Evolutionary conservation across 2,797 vertebrate genomes (phyloP), one percentile per base, ranked within the genome.

Genomic region (Orestias chungarensis): DNA sequence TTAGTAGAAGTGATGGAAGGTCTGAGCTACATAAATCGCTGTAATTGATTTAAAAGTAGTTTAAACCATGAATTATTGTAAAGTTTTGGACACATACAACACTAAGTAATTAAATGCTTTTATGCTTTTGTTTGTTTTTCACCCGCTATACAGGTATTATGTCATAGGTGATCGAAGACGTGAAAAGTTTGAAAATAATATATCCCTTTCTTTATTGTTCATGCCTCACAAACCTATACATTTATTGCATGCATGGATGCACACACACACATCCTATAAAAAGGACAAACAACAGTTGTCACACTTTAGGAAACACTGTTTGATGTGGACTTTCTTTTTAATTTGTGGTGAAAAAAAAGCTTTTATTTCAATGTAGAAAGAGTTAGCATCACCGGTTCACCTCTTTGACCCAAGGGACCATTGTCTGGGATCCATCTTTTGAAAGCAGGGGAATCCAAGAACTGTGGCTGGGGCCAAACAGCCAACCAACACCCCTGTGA

Each of bases 381-480:
- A 64, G 59, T 68, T 0, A 0, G n/a, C 52, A 57, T 52, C 47
- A 78, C 8, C 66, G 52, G 23, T 73, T 80, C 78, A 38, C 57
- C 49, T 82, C 38, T 76, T 66, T 82, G 65, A 83, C 68, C 69
- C 69, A 15, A 23, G 52, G 75, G 76, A 80, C 6, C 2, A 18
- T 23, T 68, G 55, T 64, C 71, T 35, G 14, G 43, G 61, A 74
- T 79, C 66, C 68, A 59, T 78, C 59, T 68, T 54, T 70, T 71
- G 68, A 79, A 73, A 74, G 66, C 33, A 65, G 52, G 71, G 73
- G 82, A 77, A 90, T 82, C 70, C 76, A 64, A 85, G 72, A 66
- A 78, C 77, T 80, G 75, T 80, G 79, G 84, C 80, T 85, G 85
- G 47, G 81, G 76, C 76, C 78, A 70, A 83, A 82, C 74, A 81